phyloP scores from a whole-genome alignment of 2,113 vertebrate species.

The Nycticryphes semicollaris region DNA sequence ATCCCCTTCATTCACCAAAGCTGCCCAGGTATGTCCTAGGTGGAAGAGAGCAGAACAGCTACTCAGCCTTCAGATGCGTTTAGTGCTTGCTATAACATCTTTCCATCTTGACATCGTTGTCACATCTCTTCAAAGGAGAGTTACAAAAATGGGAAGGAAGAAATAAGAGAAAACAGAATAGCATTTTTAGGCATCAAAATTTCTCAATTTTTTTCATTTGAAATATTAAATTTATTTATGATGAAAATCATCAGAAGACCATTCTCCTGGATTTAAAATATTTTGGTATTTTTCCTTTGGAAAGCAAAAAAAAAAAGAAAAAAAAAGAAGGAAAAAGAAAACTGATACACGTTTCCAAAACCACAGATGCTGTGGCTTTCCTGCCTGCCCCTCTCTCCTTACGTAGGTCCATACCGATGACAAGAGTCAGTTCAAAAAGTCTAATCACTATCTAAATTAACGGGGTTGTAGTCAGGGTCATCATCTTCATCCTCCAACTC shows the following conservation, averaged over 20 bases:
- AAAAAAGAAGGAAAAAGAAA: slow-evolving; percentile 5
- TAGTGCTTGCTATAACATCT: neutral
- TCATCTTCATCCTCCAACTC: slow-evolving; percentile 93
- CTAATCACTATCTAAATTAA: slow-evolving; percentile 88
- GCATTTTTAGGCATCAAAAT: neutral
- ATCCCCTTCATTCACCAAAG: slow-evolving; percentile 33
- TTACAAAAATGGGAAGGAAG: neutral
- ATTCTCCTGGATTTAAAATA: slow-evolving; percentile 73
- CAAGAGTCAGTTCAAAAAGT: slow-evolving; percentile 38
- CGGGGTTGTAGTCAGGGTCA: slow-evolving; percentile 90
- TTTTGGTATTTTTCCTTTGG: slow-evolving; percentile 42
- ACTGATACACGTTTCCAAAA: slow-evolving; percentile 31
- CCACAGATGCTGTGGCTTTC: slow-evolving; percentile 81
- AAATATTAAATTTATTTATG: slow-evolving; percentile 76
- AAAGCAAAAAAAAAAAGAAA: slow-evolving; percentile 19
- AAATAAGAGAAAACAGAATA: neutral
- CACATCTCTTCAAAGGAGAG: neutral
- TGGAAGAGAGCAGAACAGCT: neutral
- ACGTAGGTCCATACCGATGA: slow-evolving; percentile 6
- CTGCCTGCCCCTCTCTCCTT: neutral
- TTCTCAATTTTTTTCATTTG: slow-evolving; percentile 33
- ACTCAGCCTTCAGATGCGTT: neutral
- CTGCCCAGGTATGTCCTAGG: neutral
- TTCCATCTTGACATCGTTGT: neutral
- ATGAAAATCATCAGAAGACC: slow-evolving; percentile 75